Evolutionary conservation across 2,113 vertebrate genomes (phyloP).

Genomic region (Bubalus kerabau): DNA sequence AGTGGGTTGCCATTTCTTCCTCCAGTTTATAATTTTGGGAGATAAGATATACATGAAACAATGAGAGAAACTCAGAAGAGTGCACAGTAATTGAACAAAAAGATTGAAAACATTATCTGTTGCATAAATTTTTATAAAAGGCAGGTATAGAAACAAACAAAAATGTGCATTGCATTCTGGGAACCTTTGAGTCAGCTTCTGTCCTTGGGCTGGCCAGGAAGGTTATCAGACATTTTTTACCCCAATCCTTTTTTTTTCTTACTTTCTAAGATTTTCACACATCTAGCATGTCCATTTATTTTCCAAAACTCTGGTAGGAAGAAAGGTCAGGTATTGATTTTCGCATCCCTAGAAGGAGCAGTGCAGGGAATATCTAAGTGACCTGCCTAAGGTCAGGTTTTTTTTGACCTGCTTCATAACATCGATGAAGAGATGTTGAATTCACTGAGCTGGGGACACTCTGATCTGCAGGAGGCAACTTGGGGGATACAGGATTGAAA

Average conservation of each 20-base stretch:
- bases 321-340: background rate
- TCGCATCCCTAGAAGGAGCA: background rate
- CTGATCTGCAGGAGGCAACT: accelerated
- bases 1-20: background rate
- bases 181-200: background rate
- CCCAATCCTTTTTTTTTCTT: background rate
- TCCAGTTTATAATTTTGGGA: background rate
- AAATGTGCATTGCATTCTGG: background rate
- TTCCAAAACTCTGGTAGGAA: background rate
- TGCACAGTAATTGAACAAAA: background rate
- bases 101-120: background rate
- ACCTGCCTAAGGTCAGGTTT: background rate
- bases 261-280: background rate
- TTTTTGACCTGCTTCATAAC: accelerated
- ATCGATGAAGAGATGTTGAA: accelerated
- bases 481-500: background rate
- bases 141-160: background rate
- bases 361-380: background rate
- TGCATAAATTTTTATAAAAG: background rate
- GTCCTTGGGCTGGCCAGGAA: background rate
- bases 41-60: accelerated
- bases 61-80: background rate
- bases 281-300: background rate
- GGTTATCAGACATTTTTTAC: background rate
- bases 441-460: background rate